Evolutionary conservation across 2,113 vertebrate genomes (phyloP).

Genomic region (Tetrao urogallus): DNA sequence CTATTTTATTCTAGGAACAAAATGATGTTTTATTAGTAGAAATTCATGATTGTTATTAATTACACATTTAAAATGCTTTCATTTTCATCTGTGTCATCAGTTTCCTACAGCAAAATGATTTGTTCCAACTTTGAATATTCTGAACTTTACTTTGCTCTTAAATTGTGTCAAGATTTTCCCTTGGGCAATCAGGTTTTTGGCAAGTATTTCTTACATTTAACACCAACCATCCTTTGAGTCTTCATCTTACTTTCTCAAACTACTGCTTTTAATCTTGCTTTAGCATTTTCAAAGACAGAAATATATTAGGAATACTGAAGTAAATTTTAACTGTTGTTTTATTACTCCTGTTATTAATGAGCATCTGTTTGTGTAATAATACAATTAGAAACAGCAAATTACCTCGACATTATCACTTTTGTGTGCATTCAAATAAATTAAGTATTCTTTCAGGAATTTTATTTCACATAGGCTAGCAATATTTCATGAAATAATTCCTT

Average conservation of each 20-base stretch:
- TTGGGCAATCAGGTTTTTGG: neutral
- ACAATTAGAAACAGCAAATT: neutral
- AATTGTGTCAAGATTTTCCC: constrained; percentile 40
- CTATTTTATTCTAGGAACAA: constrained; percentile 5
- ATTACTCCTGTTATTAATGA: neutral
- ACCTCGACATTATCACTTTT: neutral
- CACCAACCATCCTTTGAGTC: neutral
- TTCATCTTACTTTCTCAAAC: neutral
- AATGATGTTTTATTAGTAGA: constrained; percentile 36
- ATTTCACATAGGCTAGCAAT: neutral
- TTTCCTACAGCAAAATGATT: constrained; percentile 42
- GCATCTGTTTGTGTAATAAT: neutral
- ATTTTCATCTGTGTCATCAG: constrained; percentile 17
- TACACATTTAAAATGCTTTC: constrained; percentile 18
- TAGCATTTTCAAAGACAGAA: neutral
- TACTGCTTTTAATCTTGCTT: neutral
- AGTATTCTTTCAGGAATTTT: neutral
- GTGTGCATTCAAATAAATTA: neutral
- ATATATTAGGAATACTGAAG: constrained; percentile 4
- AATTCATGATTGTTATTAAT: constrained; percentile 44
- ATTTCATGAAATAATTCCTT: constrained; percentile 47
- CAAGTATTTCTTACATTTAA: constrained; percentile 6
- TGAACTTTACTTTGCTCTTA: constrained; percentile 26
- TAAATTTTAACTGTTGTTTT: constrained; percentile 25
- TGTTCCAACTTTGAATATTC: neutral